Evolutionary conservation across 2,113 vertebrate genomes (phyloP).

Genomic region (Poeciliopsis prolifica): DNA sequence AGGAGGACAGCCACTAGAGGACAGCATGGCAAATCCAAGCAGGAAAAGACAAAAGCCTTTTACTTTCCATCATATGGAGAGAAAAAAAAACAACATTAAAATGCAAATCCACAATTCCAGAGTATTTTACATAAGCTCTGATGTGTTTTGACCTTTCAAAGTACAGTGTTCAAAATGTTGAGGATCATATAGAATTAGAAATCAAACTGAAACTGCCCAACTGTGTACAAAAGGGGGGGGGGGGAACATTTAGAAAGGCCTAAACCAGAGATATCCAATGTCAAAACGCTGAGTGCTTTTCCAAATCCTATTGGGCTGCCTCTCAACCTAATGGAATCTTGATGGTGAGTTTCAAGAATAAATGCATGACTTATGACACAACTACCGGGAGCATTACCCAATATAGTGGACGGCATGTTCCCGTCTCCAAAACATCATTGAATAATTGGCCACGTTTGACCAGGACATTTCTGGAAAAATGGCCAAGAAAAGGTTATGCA

Average conservation of each 20-base stretch:
- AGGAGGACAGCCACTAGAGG: conserved; percentile 54
- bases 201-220: conserved; percentile 60
- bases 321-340: conserved; percentile 68
- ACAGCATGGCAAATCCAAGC: conserved; percentile 42
- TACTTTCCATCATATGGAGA: conserved; percentile 28
- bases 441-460: conserved; percentile 71
- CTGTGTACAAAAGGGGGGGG: conserved; percentile 17
- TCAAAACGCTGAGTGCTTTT: conserved; percentile 67
- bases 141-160: conserved; percentile 57
- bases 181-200: conserved; percentile 60
- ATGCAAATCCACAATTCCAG: conserved; percentile 49
- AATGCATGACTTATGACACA: conserved; percentile 67
- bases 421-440: conserved; percentile 62
- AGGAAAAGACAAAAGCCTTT: conserved; percentile 28
- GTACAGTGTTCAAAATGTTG: conserved; percentile 35
- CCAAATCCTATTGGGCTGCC: conserved; percentile 57
- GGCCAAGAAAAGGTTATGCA: conserved; percentile 71
- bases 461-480: conserved; percentile 66
- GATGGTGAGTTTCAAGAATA: conserved; percentile 68
- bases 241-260: conserved; percentile 31
- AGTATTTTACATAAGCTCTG: conserved; percentile 60
- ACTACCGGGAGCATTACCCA: conserved; percentile 64
- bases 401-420: conserved; percentile 66
- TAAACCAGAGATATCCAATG: conserved; percentile 48
- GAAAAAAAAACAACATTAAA: conserved; percentile 41